Conservation (phyloP, 2,797 vertebrate species). For the Cossypha polioptera region DNA sequence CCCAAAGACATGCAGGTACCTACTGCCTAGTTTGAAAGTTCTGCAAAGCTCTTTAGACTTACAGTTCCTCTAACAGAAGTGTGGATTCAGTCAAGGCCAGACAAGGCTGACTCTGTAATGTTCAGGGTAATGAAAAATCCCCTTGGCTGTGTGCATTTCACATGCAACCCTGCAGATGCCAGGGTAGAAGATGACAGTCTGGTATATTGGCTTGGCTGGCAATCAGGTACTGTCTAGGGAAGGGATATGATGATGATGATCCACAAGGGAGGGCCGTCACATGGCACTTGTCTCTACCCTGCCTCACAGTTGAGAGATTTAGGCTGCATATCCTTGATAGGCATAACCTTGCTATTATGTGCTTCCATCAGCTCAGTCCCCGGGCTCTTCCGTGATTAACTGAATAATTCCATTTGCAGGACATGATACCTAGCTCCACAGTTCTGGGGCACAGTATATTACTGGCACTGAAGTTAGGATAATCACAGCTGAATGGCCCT, state of each 20-base stretch:
- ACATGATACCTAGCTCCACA: conserved; percentile 12
- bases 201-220: background rate
- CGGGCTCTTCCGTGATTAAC: background rate
- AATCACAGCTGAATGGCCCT: background rate
- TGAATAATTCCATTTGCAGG: conserved; percentile 47
- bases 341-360: background rate
- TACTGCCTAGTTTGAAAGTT: background rate
- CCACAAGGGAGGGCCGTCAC: background rate
- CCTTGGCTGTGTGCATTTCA: background rate
- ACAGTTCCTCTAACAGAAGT: background rate
- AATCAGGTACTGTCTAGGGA: background rate
- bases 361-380: background rate
- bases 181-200: background rate
- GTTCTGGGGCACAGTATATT: background rate
- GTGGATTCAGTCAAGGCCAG: background rate
- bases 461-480: background rate
- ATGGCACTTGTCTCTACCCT: background rate
- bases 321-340: background rate
- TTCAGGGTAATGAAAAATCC: background rate
- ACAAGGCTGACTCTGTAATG: background rate
- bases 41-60: background rate
- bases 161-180: background rate
- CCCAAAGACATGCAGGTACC: background rate
- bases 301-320: background rate
- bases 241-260: background rate